Evolutionary conservation across 1,140 invertebrate genomes (phyloP).

Genomic region (Oryctes rhinoceros): DNA sequence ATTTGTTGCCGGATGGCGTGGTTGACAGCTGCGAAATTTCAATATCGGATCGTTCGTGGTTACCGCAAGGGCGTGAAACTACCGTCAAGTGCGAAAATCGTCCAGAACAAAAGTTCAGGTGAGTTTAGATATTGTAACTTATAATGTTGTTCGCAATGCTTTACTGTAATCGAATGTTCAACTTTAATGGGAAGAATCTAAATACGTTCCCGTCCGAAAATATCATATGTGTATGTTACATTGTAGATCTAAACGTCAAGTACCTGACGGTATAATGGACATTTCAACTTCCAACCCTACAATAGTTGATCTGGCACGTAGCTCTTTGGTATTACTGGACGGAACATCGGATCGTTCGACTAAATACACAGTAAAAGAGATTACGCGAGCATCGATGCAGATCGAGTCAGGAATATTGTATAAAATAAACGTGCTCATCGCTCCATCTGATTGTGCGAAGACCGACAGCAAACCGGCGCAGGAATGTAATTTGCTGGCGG

Average conservation of each 20-base stretch:
- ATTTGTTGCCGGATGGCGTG: slow-evolving; percentile 51
- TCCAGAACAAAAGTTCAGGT: slow-evolving; percentile 26
- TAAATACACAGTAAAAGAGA: slow-evolving; percentile 61
- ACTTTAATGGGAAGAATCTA: too few species aligned
- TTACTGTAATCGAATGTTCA: too few species aligned
- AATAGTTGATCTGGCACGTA: slow-evolving; percentile 56
- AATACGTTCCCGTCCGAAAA: too few species aligned
- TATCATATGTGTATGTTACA: background rate
- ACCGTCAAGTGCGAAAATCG: slow-evolving; percentile 46
- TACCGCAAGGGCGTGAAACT: slow-evolving; percentile 41
- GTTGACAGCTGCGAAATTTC: slow-evolving; percentile 55
- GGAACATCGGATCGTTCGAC: slow-evolving; percentile 60
- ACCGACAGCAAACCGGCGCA: slow-evolving; percentile 17
- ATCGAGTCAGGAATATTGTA: slow-evolving; percentile 61
- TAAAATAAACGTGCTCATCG: slow-evolving; percentile 62
- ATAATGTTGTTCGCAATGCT: too few species aligned
- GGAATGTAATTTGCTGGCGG: slow-evolving; percentile 49
- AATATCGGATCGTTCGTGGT: slow-evolving; percentile 70
- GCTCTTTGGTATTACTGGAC: slow-evolving; percentile 61
- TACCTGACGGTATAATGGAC: slow-evolving; percentile 44
- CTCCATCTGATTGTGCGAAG: slow-evolving; percentile 47
- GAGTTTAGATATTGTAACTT: too few species aligned
- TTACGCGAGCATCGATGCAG: slow-evolving; percentile 61
- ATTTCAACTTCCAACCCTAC: slow-evolving; percentile 37
- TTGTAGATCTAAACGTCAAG: slow-evolving; percentile 41